Percentiles rank a stretch among this genome's conserved stretches.
Evolutionary conservation across 2,797 vertebrate genomes (phyloP).

Genomic region (Macroramphosus scolopax): DNA sequence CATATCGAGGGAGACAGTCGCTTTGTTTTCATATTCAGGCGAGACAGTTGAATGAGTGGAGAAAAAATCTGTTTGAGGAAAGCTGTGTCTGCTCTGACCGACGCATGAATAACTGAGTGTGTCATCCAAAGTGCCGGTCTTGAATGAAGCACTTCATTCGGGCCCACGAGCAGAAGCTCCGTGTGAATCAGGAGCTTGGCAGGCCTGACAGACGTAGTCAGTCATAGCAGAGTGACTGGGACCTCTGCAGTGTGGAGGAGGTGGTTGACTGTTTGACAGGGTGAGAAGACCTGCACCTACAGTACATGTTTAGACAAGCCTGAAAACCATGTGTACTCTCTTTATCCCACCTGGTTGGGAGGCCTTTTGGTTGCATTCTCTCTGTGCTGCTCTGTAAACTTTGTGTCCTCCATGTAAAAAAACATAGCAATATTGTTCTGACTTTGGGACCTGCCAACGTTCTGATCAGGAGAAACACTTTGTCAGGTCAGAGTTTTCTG

Average conservation of each 20-base stretch:
- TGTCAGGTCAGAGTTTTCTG: conserved; percentile 17
- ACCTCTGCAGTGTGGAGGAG: conserved; percentile 36
- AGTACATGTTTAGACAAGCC: conserved; percentile 59
- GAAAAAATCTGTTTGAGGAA: conserved; percentile 7
- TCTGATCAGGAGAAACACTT: no score
- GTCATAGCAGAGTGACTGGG: conserved; percentile 43
- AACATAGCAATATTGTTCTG: no score
- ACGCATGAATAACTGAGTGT: conserved; percentile 10
- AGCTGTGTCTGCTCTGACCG: conserved; percentile 11
- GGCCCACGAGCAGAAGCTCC: conserved; percentile 20
- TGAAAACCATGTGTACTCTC: conserved; percentile 19
- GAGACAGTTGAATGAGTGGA: conserved; percentile 4
- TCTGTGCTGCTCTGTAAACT: conserved; percentile 11
- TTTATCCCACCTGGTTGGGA: conserved; percentile 19
- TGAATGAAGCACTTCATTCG: conserved; percentile 38
- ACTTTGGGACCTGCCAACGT: no score
- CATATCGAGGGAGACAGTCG: background rate
- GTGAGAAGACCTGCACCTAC: conserved; percentile 27
- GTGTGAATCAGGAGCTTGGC: conserved; percentile 39
- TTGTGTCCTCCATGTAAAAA: no score
- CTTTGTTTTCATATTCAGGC: conserved; percentile 14
- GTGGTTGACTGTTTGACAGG: conserved; percentile 45
- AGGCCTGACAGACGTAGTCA: conserved; percentile 19
- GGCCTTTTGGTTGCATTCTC: conserved; percentile 12
- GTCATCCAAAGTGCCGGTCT: conserved; percentile 28